phyloP scores from a whole-genome alignment of 1,140 invertebrate species.

The Gonatopus flavifemur region DNA sequence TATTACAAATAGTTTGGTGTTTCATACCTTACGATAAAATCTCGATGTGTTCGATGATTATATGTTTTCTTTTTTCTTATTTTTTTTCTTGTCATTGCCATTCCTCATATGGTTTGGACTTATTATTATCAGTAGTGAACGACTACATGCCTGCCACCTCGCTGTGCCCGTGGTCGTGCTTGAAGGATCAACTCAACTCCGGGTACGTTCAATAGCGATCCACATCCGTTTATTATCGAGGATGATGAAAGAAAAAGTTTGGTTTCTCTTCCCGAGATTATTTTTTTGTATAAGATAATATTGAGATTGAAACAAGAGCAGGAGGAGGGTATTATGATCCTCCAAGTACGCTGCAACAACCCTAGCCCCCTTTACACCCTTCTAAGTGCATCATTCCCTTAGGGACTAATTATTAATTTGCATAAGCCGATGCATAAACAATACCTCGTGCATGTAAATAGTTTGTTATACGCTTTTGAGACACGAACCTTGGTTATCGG shows the following conservation, averaged over 20 bases:
- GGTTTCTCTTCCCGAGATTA: conserved; percentile 3
- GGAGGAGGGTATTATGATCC: conserved; percentile 32
- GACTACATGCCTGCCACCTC: conserved; percentile 49
- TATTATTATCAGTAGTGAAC: conserved; percentile 38
- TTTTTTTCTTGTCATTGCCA: conserved; percentile 27
- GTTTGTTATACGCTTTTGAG: conserved; percentile 23
- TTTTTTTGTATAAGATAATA: too few species aligned
- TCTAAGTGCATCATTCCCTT: too few species aligned
- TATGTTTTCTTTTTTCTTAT: conserved; percentile 25
- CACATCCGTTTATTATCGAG: too few species aligned
- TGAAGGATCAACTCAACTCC: conserved; percentile 47
- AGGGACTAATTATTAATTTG: conserved; percentile 37
- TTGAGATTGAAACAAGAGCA: too few species aligned
- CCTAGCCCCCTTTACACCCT: conserved; percentile 26
- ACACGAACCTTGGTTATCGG: neutral
- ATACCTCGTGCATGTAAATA: conserved; percentile 33
- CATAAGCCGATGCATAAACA: conserved; percentile 24
- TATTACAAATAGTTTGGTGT: conserved; percentile 25
- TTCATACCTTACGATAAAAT: conserved; percentile 17
- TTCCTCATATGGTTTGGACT: conserved; percentile 35
- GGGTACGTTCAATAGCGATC: too few species aligned
- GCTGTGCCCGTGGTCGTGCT: conserved; percentile 45
- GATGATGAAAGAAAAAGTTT: neutral
- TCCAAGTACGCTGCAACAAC: conserved; percentile 39
- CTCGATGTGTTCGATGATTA: conserved; percentile 21